These are phyloP conservation scores for Sesamia inferens DNA, from an alignment of 2,888 invertebrate species.

Conservation along the genomic window DNA sequence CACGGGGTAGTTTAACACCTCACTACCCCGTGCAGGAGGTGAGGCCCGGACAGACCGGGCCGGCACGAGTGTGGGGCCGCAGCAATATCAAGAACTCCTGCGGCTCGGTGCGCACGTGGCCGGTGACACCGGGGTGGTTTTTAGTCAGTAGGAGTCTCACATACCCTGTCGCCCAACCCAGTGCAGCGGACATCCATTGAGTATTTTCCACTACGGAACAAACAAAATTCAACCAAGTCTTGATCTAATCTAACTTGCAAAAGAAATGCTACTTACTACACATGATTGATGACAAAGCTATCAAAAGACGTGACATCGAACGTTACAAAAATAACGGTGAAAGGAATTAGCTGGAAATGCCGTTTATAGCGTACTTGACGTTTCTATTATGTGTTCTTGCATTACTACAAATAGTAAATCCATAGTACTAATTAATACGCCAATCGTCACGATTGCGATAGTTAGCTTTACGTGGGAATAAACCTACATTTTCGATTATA, in stretches of 20 bases:
- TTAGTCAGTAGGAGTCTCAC: too few species aligned
- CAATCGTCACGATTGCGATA: conserved; percentile 4
- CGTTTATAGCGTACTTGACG: conserved; percentile 15
- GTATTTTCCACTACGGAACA: too few species aligned
- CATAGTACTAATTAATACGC: conserved; percentile 13
- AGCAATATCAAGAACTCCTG: too few species aligned
- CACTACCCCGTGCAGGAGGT: too few species aligned
- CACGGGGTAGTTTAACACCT: too few species aligned
- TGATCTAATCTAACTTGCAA: conserved; percentile 37
- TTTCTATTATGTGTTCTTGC: conserved; percentile 21
- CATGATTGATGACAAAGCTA: conserved; percentile 24
- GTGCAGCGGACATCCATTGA: too few species aligned
- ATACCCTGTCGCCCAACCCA: too few species aligned
- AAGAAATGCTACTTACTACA: conserved; percentile 27
- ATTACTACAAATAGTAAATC: conserved; percentile 26
- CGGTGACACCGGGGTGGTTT: too few species aligned
- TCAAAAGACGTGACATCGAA: conserved; percentile 25
- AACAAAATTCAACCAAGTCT: conserved; percentile 37
- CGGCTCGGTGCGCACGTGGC: too few species aligned
- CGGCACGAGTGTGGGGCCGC: too few species aligned
- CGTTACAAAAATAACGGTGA: conserved; percentile 11
- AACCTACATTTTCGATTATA: conserved; percentile 5
- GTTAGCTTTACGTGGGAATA: conserved; percentile 15
- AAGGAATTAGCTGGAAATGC: conserved; percentile 27
- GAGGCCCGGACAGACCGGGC: too few species aligned